Evolutionary conservation across 2,888 invertebrate species (phyloP).

Genomic region (Parapristionchus giblindavisi): DNA sequence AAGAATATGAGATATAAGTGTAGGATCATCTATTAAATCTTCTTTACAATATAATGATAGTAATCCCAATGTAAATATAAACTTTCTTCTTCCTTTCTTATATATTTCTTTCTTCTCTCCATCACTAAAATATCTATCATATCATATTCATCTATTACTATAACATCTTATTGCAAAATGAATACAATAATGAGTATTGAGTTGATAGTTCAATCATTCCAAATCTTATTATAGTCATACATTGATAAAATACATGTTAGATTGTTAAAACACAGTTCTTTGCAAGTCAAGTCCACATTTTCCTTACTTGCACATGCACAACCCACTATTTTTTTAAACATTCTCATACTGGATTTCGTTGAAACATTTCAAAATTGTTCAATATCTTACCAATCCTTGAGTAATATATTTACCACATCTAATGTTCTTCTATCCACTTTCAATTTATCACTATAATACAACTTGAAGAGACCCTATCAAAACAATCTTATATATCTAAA

Average conservation of each 20-base stretch:
- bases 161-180: no score
- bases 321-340: no score
- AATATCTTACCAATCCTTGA: constrained; percentile 8
- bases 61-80: neutral
- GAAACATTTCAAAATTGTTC: neutral
- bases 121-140: neutral
- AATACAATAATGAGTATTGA: no score
- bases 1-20: neutral
- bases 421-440: constrained; percentile 2
- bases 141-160: no score
- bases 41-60: neutral
- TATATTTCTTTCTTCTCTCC: constrained; percentile 2
- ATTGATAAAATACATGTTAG: no score
- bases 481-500: neutral
- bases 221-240: no score
- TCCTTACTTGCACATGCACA: no score
- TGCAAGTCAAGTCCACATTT: no score
- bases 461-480: constrained; percentile 12
- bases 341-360: no score
- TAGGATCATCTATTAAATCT: constrained; percentile 1
- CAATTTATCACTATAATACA: neutral
- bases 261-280: no score
- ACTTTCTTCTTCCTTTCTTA: constrained; percentile 2
- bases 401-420: constrained; percentile 11
- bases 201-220: no score